Percentiles rank a stretch among this genome's conserved stretches.
Conservation (phyloP, 2,888 invertebrate species). For the Drosophila eohydei region DNA sequence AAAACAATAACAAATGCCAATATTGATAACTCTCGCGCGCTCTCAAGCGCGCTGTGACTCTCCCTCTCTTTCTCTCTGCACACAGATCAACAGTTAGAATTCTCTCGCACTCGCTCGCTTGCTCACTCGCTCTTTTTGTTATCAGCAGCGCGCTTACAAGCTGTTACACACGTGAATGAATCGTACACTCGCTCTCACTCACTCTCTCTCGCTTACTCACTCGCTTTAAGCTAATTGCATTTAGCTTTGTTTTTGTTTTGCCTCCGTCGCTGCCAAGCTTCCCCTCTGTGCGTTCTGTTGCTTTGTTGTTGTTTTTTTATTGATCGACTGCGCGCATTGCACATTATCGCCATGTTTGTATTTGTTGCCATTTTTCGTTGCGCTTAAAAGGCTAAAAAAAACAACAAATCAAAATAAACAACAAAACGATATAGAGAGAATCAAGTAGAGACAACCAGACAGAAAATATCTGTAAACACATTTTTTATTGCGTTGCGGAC, state of each 20-base stretch:
- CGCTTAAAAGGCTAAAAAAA: slow-evolving; percentile 38
- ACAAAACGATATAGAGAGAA: slow-evolving; percentile 2
- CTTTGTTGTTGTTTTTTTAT: slow-evolving; percentile 48
- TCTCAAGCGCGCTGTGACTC: neutral
- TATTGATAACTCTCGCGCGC: slow-evolving; percentile 39
- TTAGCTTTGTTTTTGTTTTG: slow-evolving; percentile 39
- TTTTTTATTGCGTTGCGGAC: slow-evolving; percentile 68
- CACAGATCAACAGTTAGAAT: slow-evolving; percentile 39
- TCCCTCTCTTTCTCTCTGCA: neutral
- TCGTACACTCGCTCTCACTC: neutral
- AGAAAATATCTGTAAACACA: slow-evolving; percentile 36
- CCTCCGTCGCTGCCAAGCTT: slow-evolving; percentile 6
- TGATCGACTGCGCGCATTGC: slow-evolving; percentile 68
- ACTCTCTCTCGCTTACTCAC: neutral
- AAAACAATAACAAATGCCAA: slow-evolving; percentile 40
- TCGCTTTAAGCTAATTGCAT: slow-evolving; percentile 61
- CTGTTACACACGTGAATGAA: slow-evolving; percentile 66
- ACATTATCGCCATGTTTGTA: slow-evolving; percentile 76
- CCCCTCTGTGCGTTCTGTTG: neutral
- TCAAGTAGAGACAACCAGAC: neutral
- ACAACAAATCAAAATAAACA: slow-evolving; percentile 22
- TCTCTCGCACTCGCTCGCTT: slow-evolving; percentile 13
- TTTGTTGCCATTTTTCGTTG: slow-evolving; percentile 77
- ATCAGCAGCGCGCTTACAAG: slow-evolving; percentile 63
- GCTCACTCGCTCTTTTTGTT: slow-evolving; percentile 25